Evolutionary conservation across 2,797 vertebrate genomes (phyloP), one percentile per base, ranked within the genome.

Genomic region (Enteromius afrohamiltoni): DNA sequence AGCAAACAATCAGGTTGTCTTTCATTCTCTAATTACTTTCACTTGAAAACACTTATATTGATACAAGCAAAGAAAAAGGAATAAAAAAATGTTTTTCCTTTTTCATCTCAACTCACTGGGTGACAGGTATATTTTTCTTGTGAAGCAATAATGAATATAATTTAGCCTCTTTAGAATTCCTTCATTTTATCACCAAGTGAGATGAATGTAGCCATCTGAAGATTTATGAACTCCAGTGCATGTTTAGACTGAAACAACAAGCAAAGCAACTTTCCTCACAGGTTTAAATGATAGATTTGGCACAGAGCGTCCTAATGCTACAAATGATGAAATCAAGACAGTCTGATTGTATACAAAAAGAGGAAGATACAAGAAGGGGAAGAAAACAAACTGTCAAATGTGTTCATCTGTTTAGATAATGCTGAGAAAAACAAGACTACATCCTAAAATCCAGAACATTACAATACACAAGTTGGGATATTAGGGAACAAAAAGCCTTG

Each of bases 401-500:
- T 40, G 7, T 67, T 53, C 2, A 6, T 26, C 13, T 79, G 34
- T 70, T 80, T 47, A 34, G 23, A 77, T 29, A 62, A 77, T n/a
- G 37, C 75, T 64, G 10, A 64, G 29, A 68, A 60, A 53, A 68
- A 53, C 19, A 62, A 62, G 29, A 2, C 17, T 68, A 82, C 51
- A 78, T 82, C 45, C 58, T 40, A 77, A 77, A 84, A 85, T 81
- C 70, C 40, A n/a, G 49, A 85, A 37, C 83, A 75, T 70, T 14
- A 37, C 51, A 31, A 42, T 78, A 71, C 37, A 69, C 55, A 83
- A 85, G 85, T 85, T 74, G 58, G 67, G 58, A 55, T 80, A 47
- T 47, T 69, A 85, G 80, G 69, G 79, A 83, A 85, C 92, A 77
- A 90, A 90, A 92, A 73, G 70, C 86, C 79, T 87, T 85, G 89